Evolutionary conservation across 2,113 vertebrate genomes (phyloP).

Genomic region (Abramis brama): DNA sequence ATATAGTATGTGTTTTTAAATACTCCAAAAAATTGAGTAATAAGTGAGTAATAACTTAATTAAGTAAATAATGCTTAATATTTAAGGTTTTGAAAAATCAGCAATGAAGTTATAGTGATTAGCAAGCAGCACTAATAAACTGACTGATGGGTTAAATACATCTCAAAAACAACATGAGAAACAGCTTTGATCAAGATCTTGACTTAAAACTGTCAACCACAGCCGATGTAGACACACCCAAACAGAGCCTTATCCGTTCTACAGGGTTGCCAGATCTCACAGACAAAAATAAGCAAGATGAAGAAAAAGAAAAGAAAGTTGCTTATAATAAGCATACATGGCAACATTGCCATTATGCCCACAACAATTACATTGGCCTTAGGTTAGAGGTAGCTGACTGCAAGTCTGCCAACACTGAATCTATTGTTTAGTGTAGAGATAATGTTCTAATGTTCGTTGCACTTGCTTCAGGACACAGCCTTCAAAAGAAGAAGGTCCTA

Average conservation of each 20-base stretch:
- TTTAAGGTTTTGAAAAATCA: neutral
- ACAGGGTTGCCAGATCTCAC: conserved; percentile 8
- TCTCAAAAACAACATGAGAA: conserved; percentile 9
- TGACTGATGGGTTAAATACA: neutral
- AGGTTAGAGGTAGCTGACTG: neutral
- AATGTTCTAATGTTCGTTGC: conserved; percentile 42
- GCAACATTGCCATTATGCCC: neutral
- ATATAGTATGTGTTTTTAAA: too few species aligned
- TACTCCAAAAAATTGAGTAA: too few species aligned
- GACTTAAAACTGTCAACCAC: neutral
- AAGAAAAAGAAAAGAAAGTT: too few species aligned
- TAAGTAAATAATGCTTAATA: neutral
- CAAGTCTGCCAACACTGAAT: conserved; percentile 63
- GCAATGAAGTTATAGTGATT: neutral
- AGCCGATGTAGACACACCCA: conserved; percentile 15
- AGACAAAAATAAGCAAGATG: neutral
- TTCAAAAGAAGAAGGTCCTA: conserved; percentile 75
- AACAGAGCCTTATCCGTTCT: neutral
- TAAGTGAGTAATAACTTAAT: neutral
- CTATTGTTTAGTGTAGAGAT: conserved; percentile 72
- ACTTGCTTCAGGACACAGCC: conserved; percentile 63
- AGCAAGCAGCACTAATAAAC: conserved; percentile 12
- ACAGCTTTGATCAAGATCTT: neutral
- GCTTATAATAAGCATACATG: neutral
- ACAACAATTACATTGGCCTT: neutral